These are phyloP conservation scores for Nicator chloris DNA, from an alignment of 2,113 vertebrate genomes.

Conservation along the genomic window DNA sequence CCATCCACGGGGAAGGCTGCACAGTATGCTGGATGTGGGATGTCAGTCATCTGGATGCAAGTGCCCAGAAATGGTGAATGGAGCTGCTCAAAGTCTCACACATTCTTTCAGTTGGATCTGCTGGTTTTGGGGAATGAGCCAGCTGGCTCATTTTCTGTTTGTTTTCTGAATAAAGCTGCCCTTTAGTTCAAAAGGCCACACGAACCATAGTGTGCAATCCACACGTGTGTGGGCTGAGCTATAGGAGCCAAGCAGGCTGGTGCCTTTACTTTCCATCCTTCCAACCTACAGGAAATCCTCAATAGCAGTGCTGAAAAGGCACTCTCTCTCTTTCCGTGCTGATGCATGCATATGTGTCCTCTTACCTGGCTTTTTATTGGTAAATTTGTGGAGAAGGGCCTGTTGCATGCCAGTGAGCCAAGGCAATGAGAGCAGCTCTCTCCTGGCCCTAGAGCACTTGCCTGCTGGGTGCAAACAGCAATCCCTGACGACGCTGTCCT, in stretches of 20 bases:
- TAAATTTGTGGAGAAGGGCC: background rate
- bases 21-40: background rate
- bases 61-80: background rate
- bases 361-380: background rate
- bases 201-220: background rate
- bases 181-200: background rate
- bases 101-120: background rate
- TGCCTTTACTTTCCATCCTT: background rate
- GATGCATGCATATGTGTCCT: background rate
- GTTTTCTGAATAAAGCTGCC: slow-evolving; percentile 10
- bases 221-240: background rate
- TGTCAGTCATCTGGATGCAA: background rate
- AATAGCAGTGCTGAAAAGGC: background rate
- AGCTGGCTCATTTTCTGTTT: background rate
- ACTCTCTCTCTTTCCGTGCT: background rate
- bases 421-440: background rate
- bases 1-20: background rate
- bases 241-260: background rate
- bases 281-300: background rate
- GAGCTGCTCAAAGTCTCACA: background rate
- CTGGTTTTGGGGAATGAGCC: background rate
- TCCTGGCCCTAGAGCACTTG: background rate
- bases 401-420: background rate
- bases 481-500: background rate
- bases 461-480: background rate